Conservation (phyloP, 2,797 vertebrate genomes). For the Pangasius krempfi region DNA sequence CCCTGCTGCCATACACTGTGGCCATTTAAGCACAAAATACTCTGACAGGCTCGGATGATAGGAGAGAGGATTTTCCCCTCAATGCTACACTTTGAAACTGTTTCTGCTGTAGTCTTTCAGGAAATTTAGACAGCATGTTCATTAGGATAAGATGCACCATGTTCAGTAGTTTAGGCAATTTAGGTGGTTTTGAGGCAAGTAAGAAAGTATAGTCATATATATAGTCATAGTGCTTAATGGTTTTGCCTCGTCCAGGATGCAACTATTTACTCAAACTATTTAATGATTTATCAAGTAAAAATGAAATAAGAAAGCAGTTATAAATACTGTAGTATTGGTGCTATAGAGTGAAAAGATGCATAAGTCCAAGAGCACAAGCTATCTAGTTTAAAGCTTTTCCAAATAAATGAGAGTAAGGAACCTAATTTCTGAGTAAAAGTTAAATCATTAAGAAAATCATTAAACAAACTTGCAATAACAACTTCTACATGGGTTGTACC, state of each 20-base stretch:
- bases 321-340: neutral
- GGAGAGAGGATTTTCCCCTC: slow-evolving; percentile 30
- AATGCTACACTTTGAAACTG: slow-evolving; percentile 27
- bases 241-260: neutral
- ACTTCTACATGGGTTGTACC: neutral
- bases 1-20: slow-evolving; percentile 42
- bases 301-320: neutral
- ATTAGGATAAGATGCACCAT: slow-evolving; percentile 26
- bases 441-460: neutral
- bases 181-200: neutral
- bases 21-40: slow-evolving; percentile 47
- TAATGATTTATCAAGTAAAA: neutral
- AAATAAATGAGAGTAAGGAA: neutral
- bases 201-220: neutral
- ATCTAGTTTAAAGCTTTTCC: neutral
- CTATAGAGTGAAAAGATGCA: no score
- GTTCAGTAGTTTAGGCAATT: slow-evolving; percentile 17
- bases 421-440: neutral
- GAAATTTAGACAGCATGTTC: slow-evolving; percentile 29
- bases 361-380: neutral
- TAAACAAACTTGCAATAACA: neutral
- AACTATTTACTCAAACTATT: neutral
- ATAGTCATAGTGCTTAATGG: neutral
- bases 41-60: slow-evolving; percentile 33
- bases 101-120: slow-evolving; percentile 20